Base-by-base conservation (phyloP, 1,140 invertebrate genomes). In the Geopemphigus sp. region DNA sequence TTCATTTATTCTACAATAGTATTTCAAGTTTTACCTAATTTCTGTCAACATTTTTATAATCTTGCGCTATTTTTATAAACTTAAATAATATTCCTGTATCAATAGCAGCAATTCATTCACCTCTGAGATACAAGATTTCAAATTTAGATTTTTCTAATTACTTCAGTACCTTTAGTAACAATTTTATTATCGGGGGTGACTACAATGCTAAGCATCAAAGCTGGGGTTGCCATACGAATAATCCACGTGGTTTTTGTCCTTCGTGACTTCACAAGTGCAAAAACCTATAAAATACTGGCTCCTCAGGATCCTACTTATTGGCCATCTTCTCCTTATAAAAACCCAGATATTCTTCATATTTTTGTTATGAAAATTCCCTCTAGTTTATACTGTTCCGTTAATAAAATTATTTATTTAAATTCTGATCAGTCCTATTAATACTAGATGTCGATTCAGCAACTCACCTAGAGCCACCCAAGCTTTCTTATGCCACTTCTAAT, bases 241-340 rank as follows among this genome's bases (percentile, higher is more conserved):
- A 66, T 10, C 26, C 64, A 4, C 22, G 57, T 32, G 80, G 80
- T 32, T 0, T 10, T 19, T n/a, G 17, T 39, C 17, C 68, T 81
- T 15, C n/a, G 24, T 19, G 5, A 24, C 12, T 66, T 26, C 17
- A 39, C n/a, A 39, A 57, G n/a, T 39, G 2, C 15, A n/a, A 39
- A 53, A 54, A 68, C 68, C 1, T 12, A n/a, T 53, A 22, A n/a
- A 1, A 12, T 64, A 17, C n/a, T 80, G n/a, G 45, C 80, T 22
- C 45, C 80, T 22, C 47, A 22, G 0, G 54, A n/a, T 11, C 80
- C 80, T 12, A 81, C 80, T 2, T 59, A 81, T 29, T 81, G 80
- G 68, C 68, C 80, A 5, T 0, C 29, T 14, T 66, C 24, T 15
- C 14, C 24, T 6, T 0, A 8, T 22, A 81, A 81, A 63, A 54